Evolutionary conservation across 2,113 vertebrate genomes (phyloP), one percentile per base, ranked within the genome.

Genomic region (Pavo muticus): DNA sequence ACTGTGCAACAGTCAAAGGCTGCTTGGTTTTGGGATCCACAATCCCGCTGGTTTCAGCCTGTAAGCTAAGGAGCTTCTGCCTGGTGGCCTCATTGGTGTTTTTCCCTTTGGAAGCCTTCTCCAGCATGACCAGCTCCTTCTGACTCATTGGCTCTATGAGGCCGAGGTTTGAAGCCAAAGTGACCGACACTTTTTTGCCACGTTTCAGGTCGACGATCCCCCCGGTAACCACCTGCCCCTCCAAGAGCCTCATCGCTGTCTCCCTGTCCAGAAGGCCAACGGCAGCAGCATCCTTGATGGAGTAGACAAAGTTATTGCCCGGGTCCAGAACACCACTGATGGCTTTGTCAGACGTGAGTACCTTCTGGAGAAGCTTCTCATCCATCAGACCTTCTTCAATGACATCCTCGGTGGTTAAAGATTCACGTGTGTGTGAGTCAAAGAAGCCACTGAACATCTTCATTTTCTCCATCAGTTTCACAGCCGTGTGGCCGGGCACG

Each of bases 221-320:
- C 32, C 99, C 99, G 29, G 99, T 98, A 1, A 97, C 98, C 70
- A 99, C 98, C 85, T 99, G 99, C 6, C 98, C 98, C 93, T 99
- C 99, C 78, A 99, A 94, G 87, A 99, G 97, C 84, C 97, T 98
- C 94, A 91, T 91, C 4, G 98, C 98, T 0, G 98, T 98, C 84
- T 98, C 97, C 39, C 97, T 94, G 92, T 99, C 98, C 68, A 99
- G 97, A 37, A 99, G 97, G n/a, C 99, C 99, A 37, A 93, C 61
- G 2, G 96, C 94, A 61, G 98, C 97, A 6, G 99, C 99, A 15
- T 99, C 98, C 81, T 95, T 98, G 83, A 99, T 25, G 24, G 99
- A 98, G 81, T 98, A 96, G 40, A 98, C 95, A 27, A 74, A 97
- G 86, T 97, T 98, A 88, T 89, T 98, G 94, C 69, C 81, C 4